Base-by-base conservation (phyloP, 2,888 invertebrate genomes). In the Clostera curtula region DNA sequence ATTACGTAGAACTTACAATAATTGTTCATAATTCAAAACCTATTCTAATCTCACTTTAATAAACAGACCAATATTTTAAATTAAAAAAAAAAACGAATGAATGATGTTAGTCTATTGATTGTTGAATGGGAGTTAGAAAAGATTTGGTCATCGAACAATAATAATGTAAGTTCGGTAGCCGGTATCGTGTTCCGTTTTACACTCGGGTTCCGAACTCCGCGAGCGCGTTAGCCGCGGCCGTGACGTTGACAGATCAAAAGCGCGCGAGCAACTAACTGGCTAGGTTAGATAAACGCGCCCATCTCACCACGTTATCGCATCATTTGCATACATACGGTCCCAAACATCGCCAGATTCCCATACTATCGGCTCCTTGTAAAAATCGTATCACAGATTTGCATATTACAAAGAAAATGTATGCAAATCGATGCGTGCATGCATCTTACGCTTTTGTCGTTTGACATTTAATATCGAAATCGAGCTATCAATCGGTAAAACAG, bases 401-500 rank as follows among this genome's bases (percentile, higher is more conserved):
- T 62, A 60, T 74, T 55, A 39, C 61, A 67, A 77, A 79, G 77
- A 70, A 74, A 70, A 61, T 67, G 49, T 77, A 80, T 79, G 80
- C 80, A 79, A 80, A 80, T 75, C 60, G 55, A 46, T 44, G 42
- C 47, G 44, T 46, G 52, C 51, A 51, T 49, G 58, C 59, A 68
- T 69, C 64, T 62, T 56, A 43, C 43, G 57, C 64, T 50, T 62
- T 76, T 74, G 70, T 69, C 48, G 52, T 32, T 40, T 49, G 51
- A 67, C 62, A 63, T 73, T 79, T 70, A 70, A 73, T 73, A 79
- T 77, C 68, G 70, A 48, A 66, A 65, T 62, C 60, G 54, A 52
- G 56, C 69, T 68, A 77, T 82, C 79, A 77, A 83, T 82, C 65
- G 70, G 65, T 66, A 63, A 75, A 82, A 82, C 82, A 74, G 82